Evolutionary conservation across 2,113 vertebrate genomes (phyloP).

Genomic region (Bothrops jararaca): DNA sequence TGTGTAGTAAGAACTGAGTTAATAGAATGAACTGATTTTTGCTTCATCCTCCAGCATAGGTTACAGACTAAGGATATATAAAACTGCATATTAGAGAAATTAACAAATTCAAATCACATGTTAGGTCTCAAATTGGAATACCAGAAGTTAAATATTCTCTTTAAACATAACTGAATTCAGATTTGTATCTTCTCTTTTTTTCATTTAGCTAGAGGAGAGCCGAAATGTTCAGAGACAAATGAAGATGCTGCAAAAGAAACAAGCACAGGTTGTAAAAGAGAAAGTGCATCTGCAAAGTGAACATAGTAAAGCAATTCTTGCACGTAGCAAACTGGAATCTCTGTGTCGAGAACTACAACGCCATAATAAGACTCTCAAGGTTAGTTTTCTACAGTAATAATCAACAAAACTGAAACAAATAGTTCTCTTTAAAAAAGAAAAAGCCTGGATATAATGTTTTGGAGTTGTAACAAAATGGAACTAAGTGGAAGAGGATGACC

Average conservation of each 20-base stretch:
- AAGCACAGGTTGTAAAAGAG: slow-evolving; percentile 94
- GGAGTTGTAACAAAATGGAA: background rate
- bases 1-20: background rate
- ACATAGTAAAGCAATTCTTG: slow-evolving; percentile 95
- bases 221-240: slow-evolving; percentile 94
- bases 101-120: background rate
- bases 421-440: slow-evolving; percentile 17
- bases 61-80: background rate
- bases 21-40: background rate
- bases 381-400: slow-evolving; percentile 47
- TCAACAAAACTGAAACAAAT: slow-evolving; percentile 6
- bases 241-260: slow-evolving; percentile 95
- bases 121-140: background rate
- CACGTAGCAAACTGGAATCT: slow-evolving; percentile 96
- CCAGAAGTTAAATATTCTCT: background rate
- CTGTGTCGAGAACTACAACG: slow-evolving; percentile 96
- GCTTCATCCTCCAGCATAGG: too few relatives aligned
- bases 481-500: background rate
- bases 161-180: background rate
- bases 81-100: background rate
- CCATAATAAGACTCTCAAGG: slow-evolving; percentile 98
- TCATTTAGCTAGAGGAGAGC: slow-evolving; percentile 90
- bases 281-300: slow-evolving; percentile 95
- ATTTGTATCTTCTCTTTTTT: slow-evolving; percentile 36
- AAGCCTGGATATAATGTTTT: background rate